Conservation (phyloP, 2,113 vertebrate genomes). For the Bos taurus region DNA sequence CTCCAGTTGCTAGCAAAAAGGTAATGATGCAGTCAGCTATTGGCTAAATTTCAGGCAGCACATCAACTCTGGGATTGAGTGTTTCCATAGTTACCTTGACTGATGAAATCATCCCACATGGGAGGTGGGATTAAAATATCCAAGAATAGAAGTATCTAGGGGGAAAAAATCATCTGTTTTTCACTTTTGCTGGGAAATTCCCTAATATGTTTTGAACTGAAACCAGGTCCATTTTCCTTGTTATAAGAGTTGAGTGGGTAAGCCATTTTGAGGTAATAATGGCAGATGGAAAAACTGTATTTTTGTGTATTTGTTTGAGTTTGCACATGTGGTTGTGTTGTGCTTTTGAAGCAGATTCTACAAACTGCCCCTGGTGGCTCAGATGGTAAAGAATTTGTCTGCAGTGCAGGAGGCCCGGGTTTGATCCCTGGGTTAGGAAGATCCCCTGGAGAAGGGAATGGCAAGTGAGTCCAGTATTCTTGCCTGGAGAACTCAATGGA, state of each 20-base stretch:
- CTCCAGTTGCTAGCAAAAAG: background rate
- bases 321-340: background rate
- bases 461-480: background rate
- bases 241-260: background rate
- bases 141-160: background rate
- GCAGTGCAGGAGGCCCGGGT: background rate
- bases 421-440: background rate
- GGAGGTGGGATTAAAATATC: slow-evolving; percentile 40
- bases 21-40: background rate
- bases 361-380: background rate
- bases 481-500: background rate
- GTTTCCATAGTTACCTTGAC: slow-evolving; percentile 51
- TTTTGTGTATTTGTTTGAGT: background rate
- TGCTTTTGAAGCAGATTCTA: background rate
- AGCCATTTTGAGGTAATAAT: background rate
- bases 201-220: background rate
- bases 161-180: background rate
- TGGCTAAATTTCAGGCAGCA: background rate
- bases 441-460: background rate
- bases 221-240: background rate
- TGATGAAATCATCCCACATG: background rate
- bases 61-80: background rate
- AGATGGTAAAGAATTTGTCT: background rate
- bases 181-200: background rate
- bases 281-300: background rate